Evolutionary conservation across 1,140 invertebrate species (phyloP).

Genomic region (Caerostris darwini): DNA sequence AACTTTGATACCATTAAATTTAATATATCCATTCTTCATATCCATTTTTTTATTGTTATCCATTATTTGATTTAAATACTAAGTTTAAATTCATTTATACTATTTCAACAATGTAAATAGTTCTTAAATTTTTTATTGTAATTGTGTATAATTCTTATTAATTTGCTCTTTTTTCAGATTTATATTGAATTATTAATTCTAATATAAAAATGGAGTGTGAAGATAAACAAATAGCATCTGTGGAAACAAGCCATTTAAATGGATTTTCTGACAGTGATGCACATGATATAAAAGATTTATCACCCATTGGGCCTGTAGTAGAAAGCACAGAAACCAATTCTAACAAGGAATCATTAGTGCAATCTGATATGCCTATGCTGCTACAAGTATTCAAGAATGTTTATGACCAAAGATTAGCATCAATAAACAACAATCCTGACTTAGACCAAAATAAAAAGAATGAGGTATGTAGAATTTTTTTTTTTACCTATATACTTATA

Average conservation of each 20-base stretch:
- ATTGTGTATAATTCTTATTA: no score
- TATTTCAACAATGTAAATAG: no score
- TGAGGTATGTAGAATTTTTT: background rate
- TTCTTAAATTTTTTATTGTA: no score
- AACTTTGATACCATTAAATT: no score
- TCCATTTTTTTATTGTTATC: no score
- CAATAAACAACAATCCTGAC: slow-evolving; percentile 44
- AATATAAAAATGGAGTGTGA: slow-evolving; percentile 16
- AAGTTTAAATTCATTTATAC: no score
- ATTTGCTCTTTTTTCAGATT: background rate
- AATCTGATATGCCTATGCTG: slow-evolving; percentile 40
- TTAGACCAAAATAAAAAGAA: slow-evolving; percentile 37
- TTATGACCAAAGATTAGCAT: slow-evolving; percentile 54
- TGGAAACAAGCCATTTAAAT: slow-evolving; percentile 34
- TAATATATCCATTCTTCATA: no score
- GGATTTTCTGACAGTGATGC: background rate
- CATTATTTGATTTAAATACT: no score
- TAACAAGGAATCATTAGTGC: background rate
- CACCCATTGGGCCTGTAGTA: slow-evolving; percentile 6
- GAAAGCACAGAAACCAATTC: background rate
- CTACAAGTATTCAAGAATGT: slow-evolving; percentile 43
- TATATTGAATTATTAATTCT: background rate
- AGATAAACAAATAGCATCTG: background rate
- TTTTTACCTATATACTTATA: no score
- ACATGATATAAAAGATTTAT: background rate